Evolutionary conservation across 64 coral and sea anemone species (phyloP).

Genomic region (Catalaphyllia jardinei): DNA sequence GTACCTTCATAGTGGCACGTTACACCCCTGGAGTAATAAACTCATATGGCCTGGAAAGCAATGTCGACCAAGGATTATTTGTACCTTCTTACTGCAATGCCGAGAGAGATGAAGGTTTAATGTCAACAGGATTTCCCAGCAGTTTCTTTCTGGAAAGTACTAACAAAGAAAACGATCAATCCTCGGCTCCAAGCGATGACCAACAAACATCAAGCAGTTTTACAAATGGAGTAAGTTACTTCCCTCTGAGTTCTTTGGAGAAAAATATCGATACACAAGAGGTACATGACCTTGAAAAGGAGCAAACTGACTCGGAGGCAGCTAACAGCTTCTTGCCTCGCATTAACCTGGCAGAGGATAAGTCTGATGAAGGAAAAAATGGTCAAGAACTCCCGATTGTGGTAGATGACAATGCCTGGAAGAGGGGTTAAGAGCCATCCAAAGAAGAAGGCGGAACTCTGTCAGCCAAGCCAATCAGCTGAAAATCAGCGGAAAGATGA

Average conservation of each 20-base stretch:
- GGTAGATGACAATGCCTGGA: not conserved
- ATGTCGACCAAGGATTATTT: not conserved
- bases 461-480: not conserved
- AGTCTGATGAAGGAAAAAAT: not conserved
- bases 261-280: not conserved
- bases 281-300: not conserved
- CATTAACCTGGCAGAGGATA: not conserved
- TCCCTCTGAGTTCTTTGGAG: not conserved
- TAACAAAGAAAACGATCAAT: not conserved
- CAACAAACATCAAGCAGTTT: not conserved
- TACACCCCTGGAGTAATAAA: slow-evolving; percentile 39
- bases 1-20: slow-evolving; percentile 51
- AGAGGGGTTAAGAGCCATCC: not conserved
- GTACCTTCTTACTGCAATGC: slow-evolving; percentile 26
- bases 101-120: not conserved
- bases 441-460: not conserved
- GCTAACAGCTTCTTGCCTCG: not conserved
- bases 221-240: not conserved
- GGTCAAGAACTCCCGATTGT: not conserved
- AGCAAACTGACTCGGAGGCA: not conserved
- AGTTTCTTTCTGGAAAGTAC: not conserved
- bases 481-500: not conserved
- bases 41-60: not conserved
- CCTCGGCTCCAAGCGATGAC: too few species aligned
- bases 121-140: slow-evolving; percentile 4